These are phyloP conservation scores for Ceyx margarethae DNA, from an alignment of 2,113 vertebrate species.

Conservation along the genomic window DNA sequence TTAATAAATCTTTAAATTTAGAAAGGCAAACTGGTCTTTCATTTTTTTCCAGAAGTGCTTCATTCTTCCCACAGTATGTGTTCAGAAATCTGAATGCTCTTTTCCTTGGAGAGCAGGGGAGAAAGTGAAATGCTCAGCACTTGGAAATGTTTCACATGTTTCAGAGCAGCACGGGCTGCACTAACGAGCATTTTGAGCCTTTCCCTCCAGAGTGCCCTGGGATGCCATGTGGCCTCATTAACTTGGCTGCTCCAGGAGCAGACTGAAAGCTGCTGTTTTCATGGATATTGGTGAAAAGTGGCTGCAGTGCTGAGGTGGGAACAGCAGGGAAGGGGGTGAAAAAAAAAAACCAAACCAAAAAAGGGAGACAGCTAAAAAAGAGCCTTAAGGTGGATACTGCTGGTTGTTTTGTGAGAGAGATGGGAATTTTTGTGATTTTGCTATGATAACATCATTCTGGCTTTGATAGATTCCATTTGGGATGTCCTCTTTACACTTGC, in stretches of 20 bases:
- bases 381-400: neutral
- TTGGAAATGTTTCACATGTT: neutral
- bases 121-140: neutral
- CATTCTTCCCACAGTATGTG: neutral
- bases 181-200: neutral
- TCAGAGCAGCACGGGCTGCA: neutral
- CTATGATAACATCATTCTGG: slow-evolving; percentile 23
- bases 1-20: neutral
- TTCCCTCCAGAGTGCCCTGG: neutral
- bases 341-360: neutral
- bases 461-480: slow-evolving; percentile 19
- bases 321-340: neutral
- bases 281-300: slow-evolving; percentile 35
- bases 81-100: neutral
- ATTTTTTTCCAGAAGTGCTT: neutral
- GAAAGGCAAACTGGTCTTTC: neutral
- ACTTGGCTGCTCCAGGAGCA: slow-evolving; percentile 1
- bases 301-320: neutral
- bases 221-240: slow-evolving; percentile 28
- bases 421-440: neutral
- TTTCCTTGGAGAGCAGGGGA: neutral
- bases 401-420: neutral
- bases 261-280: slow-evolving; percentile 26
- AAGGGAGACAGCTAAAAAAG: neutral
- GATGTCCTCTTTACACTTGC: slow-evolving; percentile 18